phyloP scores from a whole-genome alignment of 2,797 vertebrate species.

The Pseudochromis fuscus region DNA sequence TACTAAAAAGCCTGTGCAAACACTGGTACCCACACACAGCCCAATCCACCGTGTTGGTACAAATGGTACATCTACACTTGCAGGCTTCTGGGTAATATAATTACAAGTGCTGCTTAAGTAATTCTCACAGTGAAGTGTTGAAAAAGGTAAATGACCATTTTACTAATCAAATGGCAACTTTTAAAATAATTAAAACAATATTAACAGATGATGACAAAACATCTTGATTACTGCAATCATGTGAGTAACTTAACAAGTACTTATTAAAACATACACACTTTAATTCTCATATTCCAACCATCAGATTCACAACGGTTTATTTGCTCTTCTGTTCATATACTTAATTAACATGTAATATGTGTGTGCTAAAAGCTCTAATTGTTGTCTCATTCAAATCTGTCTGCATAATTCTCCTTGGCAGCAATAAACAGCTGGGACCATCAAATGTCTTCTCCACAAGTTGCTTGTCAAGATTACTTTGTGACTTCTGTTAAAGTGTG shows the following conservation, averaged over 20 bases:
- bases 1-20: constrained; percentile 12
- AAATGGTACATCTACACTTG: background rate
- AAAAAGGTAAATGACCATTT: background rate
- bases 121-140: background rate
- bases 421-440: background rate
- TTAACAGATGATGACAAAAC: no score
- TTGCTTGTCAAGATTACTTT: constrained; percentile 16
- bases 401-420: constrained; percentile 1
- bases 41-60: background rate
- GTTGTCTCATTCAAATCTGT: constrained; percentile 8
- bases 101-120: background rate
- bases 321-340: background rate
- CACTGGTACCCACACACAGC: constrained; percentile 21
- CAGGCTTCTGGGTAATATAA: constrained; percentile 24
- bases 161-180: background rate
- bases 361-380: background rate
- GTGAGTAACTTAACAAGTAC: background rate
- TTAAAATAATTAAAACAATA: no score
- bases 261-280: background rate
- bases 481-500: background rate
- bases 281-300: background rate
- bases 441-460: background rate
- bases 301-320: background rate
- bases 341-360: constrained; percentile 2
- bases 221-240: background rate